These are phyloP conservation scores for Baryphthengus martii DNA, from an alignment of 2,113 vertebrate genomes.

Conservation along the genomic window DNA sequence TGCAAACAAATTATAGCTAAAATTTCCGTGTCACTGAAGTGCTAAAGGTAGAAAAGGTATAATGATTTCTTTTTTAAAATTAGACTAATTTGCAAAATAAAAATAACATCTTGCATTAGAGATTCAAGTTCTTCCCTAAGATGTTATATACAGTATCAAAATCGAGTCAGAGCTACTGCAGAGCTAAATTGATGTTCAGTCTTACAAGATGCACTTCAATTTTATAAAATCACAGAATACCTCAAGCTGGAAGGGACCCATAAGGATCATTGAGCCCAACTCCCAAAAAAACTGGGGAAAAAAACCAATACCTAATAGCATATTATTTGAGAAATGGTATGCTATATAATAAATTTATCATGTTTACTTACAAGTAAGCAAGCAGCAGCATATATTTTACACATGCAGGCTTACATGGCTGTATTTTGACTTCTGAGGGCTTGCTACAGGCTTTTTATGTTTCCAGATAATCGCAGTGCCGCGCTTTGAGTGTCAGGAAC, in stretches of 20 bases:
- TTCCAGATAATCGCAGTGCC: not conserved
- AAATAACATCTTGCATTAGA: not conserved
- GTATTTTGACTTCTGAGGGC: not conserved
- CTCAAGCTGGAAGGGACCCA: not conserved
- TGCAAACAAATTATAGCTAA: not conserved
- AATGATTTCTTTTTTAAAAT: fast-evolving
- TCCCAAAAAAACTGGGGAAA: not conserved
- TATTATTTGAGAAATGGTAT: not conserved
- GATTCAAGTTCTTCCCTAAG: not conserved
- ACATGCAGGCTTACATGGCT: not conserved
- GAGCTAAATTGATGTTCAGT: not conserved
- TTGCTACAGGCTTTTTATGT: not conserved
- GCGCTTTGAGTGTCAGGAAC: not conserved
- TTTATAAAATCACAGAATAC: not conserved
- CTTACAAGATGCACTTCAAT: not conserved
- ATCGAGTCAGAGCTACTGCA: not conserved
- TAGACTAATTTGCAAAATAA: not conserved
- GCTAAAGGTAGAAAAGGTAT: not conserved
- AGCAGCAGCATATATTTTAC: not conserved
- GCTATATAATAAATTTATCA: not conserved
- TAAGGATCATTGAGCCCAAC: not conserved
- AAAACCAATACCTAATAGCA: not conserved
- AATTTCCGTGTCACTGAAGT: not conserved
- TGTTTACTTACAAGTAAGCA: not conserved
- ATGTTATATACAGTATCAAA: not conserved